Evolutionary conservation across 2,113 vertebrate species (phyloP), one percentile per base, ranked within the genome.

Genomic region (Calyptommatus sinebrachiatus): DNA sequence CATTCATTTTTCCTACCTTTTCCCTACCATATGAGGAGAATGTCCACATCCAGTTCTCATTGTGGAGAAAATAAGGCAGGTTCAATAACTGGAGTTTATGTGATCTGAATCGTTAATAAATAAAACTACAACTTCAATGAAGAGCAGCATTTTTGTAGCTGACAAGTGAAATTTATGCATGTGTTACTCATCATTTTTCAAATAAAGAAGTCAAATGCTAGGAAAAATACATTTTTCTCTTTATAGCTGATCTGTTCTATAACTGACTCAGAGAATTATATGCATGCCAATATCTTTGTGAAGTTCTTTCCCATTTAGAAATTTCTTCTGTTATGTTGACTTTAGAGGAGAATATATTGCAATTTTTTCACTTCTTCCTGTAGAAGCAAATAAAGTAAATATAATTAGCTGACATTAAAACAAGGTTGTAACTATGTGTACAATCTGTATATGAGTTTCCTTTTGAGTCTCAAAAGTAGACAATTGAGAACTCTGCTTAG

Each of bases 331-430:
- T 14, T 78, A 60, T 0, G 4, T 48, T 82, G 11, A 82, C 4
- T 12, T 75, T 69, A 84, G 76, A 76, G 61, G 53, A 87, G 10
- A 28, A 53, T 53, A 29, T 48, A 65, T 1, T 83, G 57, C 21
- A 41, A 57, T 82, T 86, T 75, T 85, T 81, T 86, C 24, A 46
- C 1, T n/a, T 80, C 80, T 82, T 88, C 82, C 76, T 87, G 83
- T 78, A 84, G 90, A 91, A n/a, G 11, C 70, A 20, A 0, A 77
- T 18, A 79, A 72, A 81, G 35, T n/a, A 5, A 20, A 74, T 66
- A 57, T 46, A 50, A 11, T 73, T 48, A 72, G 24, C 18, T 18
- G 7, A 6, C 1, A 46, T 14, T 75, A 57, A 68, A 24, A 21
- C 16, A 41, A 66, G 22, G n/a, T n/a, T 28, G 6, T 28, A 45